phyloP scores from a whole-genome alignment of 2,888 invertebrate genomes.

The Dendrolimus houi region DNA sequence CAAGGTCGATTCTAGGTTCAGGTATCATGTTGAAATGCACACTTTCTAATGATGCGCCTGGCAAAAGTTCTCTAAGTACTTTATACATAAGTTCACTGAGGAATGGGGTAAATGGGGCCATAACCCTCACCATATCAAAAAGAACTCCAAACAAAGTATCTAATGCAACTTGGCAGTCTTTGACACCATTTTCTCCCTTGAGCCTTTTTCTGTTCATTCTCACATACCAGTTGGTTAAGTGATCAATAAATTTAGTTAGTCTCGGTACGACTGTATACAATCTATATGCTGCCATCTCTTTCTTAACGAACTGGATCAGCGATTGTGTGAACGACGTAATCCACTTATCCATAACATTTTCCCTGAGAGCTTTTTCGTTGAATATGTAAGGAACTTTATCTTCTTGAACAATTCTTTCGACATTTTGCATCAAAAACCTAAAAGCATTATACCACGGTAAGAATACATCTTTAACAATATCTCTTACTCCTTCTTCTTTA shows the following conservation, averaged over 20 bases:
- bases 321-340: slow-evolving; percentile 97
- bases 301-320: slow-evolving; percentile 88
- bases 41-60: slow-evolving; percentile 78
- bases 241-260: slow-evolving; percentile 96
- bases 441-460: slow-evolving; percentile 97
- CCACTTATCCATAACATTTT: slow-evolving; percentile 98
- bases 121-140: slow-evolving; percentile 91
- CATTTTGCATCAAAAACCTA: slow-evolving; percentile 95
- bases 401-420: slow-evolving; percentile 86
- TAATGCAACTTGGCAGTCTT: slow-evolving; percentile 89
- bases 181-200: slow-evolving; percentile 90
- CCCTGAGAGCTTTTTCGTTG: slow-evolving; percentile 68
- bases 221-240: slow-evolving; percentile 99
- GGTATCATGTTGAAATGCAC: slow-evolving; percentile 96
- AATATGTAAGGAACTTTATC: slow-evolving; percentile 73
- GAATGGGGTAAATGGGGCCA: slow-evolving; percentile 99
- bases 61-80: slow-evolving; percentile 83
- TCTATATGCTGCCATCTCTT: slow-evolving; percentile 96
- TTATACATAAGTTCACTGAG: slow-evolving; percentile 97
- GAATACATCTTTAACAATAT: slow-evolving; percentile 97
- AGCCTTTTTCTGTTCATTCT: slow-evolving; percentile 96
- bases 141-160: slow-evolving; percentile 93
- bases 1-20: slow-evolving; percentile 80
- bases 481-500: slow-evolving; percentile 97
- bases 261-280: slow-evolving; percentile 97